phyloP scores from a whole-genome alignment of 2,797 vertebrate genomes.

The Enoplosus armatus region DNA sequence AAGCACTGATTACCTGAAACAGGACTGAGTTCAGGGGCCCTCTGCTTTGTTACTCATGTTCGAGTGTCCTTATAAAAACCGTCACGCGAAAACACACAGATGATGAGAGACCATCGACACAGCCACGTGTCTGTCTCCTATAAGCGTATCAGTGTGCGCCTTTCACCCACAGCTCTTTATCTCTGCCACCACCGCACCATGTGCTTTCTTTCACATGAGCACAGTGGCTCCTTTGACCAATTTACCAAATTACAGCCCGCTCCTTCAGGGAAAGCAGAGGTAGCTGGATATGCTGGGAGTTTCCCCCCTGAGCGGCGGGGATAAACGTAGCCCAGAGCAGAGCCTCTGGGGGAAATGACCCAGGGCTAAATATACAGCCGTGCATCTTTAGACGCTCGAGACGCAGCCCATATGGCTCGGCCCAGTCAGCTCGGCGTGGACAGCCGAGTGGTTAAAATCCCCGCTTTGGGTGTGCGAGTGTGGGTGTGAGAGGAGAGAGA shows the following conservation, averaged over 20 bases:
- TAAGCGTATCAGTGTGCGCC: constrained; percentile 10
- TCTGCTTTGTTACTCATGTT: constrained; percentile 8
- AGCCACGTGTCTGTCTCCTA: constrained; percentile 20
- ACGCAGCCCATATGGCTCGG: constrained; percentile 62
- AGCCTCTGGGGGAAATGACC: constrained; percentile 65
- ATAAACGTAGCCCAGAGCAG: constrained; percentile 41
- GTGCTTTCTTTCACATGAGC: constrained; percentile 71
- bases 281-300: constrained; percentile 58
- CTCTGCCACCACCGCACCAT: constrained; percentile 38
- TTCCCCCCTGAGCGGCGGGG: constrained; percentile 44
- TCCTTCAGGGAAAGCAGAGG: constrained; percentile 51
- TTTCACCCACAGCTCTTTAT: constrained; percentile 34
- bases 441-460: constrained; percentile 51
- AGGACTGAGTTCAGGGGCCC: constrained; percentile 5
- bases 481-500: constrained; percentile 44
- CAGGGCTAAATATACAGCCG: constrained; percentile 75
- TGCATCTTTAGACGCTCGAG: constrained; percentile 53
- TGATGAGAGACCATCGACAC: not conserved
- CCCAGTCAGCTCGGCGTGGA: constrained; percentile 44
- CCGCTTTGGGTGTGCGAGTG: constrained; percentile 50
- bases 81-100: constrained; percentile 5
- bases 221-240: constrained; percentile 66
- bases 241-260: constrained; percentile 65
- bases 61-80: constrained; percentile 19
- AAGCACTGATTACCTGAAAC: constrained; percentile 9